A percentile compares a stretch with the other conserved stretches of the same genome.
Evolutionary conservation across 2,113 vertebrate species (phyloP).

Genomic region (Microtus montanus): DNA sequence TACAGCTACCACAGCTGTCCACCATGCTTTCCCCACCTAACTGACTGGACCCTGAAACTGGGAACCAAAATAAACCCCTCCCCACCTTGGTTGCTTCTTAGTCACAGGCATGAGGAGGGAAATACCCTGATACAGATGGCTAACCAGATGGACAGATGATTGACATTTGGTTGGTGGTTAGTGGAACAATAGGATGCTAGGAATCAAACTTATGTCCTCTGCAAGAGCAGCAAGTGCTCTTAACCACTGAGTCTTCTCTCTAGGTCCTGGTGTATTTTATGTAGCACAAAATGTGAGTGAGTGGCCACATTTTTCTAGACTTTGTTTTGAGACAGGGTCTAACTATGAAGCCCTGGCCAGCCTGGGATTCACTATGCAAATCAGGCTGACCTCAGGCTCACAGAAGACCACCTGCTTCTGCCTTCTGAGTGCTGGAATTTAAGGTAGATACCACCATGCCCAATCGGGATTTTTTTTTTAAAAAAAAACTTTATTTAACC

Average conservation of each 20-base stretch:
- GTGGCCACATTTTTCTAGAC: neutral
- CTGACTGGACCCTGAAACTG: neutral
- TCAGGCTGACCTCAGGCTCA: neutral
- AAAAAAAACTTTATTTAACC: no score
- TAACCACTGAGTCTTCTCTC: neutral
- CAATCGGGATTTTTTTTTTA: neutral
- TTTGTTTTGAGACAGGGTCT: neutral
- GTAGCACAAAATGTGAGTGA: neutral
- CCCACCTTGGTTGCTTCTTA: neutral
- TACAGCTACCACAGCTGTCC: neutral
- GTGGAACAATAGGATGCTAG: neutral
- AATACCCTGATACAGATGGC: neutral
- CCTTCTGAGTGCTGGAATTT: neutral
- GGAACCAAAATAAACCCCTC: neutral
- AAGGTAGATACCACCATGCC: neutral
- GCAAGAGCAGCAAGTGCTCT: neutral
- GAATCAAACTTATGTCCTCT: neutral
- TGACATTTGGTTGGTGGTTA: neutral
- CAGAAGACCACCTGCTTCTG: neutral
- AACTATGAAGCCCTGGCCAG: neutral
- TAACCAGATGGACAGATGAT: neutral
- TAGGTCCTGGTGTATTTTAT: neutral
- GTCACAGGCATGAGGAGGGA: neutral
- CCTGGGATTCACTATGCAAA: neutral
- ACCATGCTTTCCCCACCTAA: neutral